Base-by-base conservation (phyloP, 2,113 vertebrate species). In the Irena cyanogastra region DNA sequence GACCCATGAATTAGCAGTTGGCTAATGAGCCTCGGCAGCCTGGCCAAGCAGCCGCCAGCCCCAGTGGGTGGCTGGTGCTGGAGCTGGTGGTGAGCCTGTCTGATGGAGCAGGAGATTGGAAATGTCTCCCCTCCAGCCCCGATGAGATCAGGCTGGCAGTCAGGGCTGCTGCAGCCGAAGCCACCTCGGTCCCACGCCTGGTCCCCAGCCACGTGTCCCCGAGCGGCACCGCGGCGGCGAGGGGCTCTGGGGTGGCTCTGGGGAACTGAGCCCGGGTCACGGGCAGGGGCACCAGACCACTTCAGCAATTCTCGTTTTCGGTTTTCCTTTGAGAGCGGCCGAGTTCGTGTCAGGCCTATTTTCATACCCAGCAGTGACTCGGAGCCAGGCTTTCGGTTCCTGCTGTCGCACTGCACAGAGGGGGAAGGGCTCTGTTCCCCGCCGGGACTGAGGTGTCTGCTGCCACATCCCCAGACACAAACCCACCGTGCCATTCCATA, bases 331-430 rank as follows among this genome's bases (percentile, higher is more conserved):
- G 94, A 70, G 80, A 95, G 94, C 26, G 84, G 83, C 93, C 94
- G 95, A 5, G 56, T 97, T 97, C 94, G 60, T 97, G 97, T 97
- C 93, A 97, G 93, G 83, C 86, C 80, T 85, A 89, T 94, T 93
- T 72, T 94, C 72, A 89, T 95, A 95, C 92, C 96, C 89, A 47
- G 93, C 85, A 18, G 64, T 90, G 83, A 94, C 93, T 95, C 70
- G 92, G 94, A 96, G 96, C 87, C 95, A 72, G 86, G 96, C 96
- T 98, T 98, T 98, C 97, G 5, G 97, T 98, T 98, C 98, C 97
- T 95, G 76, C 95, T 93, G 87, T 39, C 68, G 33, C 91, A 16
- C 81, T 93, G 91, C 82, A 10, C 6, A 4, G 87, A 35, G 95
- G 90, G 95, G 95, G 93, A 91, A 95, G 92, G 95, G 92, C 59